Evolutionary conservation across 2,797 vertebrate species (phyloP), one percentile per base, ranked within the genome.

Genomic region (Octomys mimax): DNA sequence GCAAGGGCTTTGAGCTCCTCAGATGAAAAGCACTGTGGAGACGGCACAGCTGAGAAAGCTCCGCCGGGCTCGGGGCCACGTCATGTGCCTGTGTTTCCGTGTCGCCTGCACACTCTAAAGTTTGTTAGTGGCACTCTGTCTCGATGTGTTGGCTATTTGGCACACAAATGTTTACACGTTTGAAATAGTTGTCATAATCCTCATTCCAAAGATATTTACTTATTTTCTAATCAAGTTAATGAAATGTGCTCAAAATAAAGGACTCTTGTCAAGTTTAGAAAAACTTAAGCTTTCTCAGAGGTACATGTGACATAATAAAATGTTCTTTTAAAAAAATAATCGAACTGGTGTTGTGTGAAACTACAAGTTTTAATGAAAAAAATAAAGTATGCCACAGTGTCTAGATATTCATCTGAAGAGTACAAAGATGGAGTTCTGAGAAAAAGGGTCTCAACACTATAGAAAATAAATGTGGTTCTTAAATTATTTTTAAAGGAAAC

Each of bases 281-380:
- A 96, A 94, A 82, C 39, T 84, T 87, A 13, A 88, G 73, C 54
- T 89, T 95, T 88, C 70, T 93, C n/a, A 89, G 62, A 94, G 92
- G 57, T 96, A 92, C 73, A 64, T 59, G 21, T 87, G 88, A 97
- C 70, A 86, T 95, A 81, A 97, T 90, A 92, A 96, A 80, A 96
- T 87, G 62, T 95, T 49, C 59, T 68, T 95, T 95, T 94, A 85
- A 5, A 87, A 93, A 98, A 62, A 96, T 92, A 98, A 98, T 0
- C 52, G 66, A 97, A 97, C 96, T 86, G 95, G 84, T 80, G 52
- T 92, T 85, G 96, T 98, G 97, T 98, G 98, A 98, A 98, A 98
- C 96, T 98, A 98, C 94, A 98, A 98, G 94, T 98, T 98, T 98
- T 98, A 98, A 99, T 99, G 98, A 98, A 98, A 99, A 98, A 98